phyloP scores from a whole-genome alignment of 2,888 invertebrate genomes.

The Thelaira solivaga region DNA sequence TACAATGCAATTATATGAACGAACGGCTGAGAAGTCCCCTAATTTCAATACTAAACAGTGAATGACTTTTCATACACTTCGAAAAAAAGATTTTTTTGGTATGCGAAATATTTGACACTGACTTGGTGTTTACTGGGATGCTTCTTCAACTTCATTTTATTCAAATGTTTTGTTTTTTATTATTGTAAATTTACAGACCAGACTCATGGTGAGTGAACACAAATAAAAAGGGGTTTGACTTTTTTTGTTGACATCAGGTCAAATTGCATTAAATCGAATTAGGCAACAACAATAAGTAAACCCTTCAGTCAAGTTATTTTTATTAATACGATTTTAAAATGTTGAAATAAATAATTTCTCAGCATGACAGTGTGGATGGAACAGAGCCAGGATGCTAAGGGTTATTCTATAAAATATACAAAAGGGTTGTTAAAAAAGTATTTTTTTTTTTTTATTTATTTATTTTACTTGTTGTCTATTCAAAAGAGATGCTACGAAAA shows the following conservation, averaged over 20 bases:
- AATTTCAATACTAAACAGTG: no score
- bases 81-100: no score
- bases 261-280: conserved; percentile 72
- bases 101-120: no score
- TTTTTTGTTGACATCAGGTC: conserved; percentile 65
- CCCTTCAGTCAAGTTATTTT: conserved; percentile 29
- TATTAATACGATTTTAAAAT: conserved; percentile 70
- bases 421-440: conserved; percentile 48
- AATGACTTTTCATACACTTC: no score
- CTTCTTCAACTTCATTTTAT: conserved; percentile 3
- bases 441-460: neutral
- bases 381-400: neutral
- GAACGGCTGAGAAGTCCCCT: no score
- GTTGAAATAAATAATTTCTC: conserved; percentile 64
- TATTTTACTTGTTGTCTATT: neutral
- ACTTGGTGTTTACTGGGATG: no score
- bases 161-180: neutral
- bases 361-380: conserved; percentile 51
- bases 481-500: neutral
- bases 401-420: conserved; percentile 23
- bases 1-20: no score
- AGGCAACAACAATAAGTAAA: conserved; percentile 48
- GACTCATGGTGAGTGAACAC: no score
- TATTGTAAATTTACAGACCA: neutral
- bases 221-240: conserved; percentile 47